A percentile compares a stretch with the other conserved stretches of the same genome.
phyloP scores from a whole-genome alignment of 2,797 vertebrate genomes.

The Poeciliopsis infans region DNA sequence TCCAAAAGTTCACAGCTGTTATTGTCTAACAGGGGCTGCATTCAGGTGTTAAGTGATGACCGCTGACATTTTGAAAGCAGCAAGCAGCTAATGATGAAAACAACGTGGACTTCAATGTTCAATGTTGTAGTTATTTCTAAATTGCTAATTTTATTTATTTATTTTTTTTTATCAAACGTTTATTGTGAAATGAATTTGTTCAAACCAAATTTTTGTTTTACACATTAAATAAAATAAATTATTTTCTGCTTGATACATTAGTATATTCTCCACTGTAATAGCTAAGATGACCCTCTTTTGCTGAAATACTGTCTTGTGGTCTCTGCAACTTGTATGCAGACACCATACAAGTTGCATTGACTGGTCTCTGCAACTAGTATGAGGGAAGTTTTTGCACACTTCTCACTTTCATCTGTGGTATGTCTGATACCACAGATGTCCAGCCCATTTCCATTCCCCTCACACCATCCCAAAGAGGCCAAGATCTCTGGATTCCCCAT shows the following conservation, averaged over 20 bases:
- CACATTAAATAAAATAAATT: too few relatives aligned
- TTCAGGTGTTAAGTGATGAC: constrained; percentile 37
- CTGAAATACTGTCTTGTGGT: too few relatives aligned
- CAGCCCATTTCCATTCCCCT: not conserved
- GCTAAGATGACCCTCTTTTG: too few relatives aligned
- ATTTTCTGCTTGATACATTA: too few relatives aligned
- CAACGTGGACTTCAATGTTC: constrained; percentile 36
- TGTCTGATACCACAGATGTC: not conserved
- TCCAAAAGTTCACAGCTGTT: constrained; percentile 54
- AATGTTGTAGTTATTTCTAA: constrained; percentile 16
- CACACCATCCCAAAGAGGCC: not conserved
- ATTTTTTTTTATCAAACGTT: too few relatives aligned
- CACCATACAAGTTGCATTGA: too few relatives aligned
- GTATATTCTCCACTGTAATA: too few relatives aligned
- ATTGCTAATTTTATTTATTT: constrained; percentile 1
- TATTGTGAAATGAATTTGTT: constrained; percentile 6
- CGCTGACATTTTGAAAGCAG: constrained; percentile 52
- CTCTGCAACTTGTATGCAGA: too few relatives aligned
- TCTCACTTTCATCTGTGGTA: not conserved
- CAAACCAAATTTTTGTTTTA: not conserved
- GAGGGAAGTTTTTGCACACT: not conserved
- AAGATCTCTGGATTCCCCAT: not conserved
- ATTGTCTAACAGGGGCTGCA: constrained; percentile 14
- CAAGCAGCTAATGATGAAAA: constrained; percentile 39
- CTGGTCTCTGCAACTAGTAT: too few relatives aligned